phyloP scores from a whole-genome alignment of 1,140 invertebrate species.

The Drosophila watanabei region DNA sequence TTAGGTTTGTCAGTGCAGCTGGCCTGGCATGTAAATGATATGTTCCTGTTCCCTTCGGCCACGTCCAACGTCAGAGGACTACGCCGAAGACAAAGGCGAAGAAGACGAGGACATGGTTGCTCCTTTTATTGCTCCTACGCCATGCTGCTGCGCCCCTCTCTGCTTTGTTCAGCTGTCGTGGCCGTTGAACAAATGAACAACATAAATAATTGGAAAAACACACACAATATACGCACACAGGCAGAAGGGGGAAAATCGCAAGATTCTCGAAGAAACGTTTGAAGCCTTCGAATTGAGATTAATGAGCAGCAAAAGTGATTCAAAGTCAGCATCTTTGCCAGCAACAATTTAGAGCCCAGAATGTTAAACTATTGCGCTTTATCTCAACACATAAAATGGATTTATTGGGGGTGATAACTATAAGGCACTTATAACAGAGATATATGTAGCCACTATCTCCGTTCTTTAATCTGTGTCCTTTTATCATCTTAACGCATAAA shows the following conservation, averaged over 20 bases:
- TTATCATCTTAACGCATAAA: slow-evolving; percentile 3
- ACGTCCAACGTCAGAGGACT: slow-evolving; percentile 59
- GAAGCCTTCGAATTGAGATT: slow-evolving; percentile 67
- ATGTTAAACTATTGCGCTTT: slow-evolving; percentile 39
- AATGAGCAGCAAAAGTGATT: slow-evolving; percentile 63
- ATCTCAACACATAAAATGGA: slow-evolving; percentile 31
- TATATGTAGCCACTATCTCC: slow-evolving; percentile 12
- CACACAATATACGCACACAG: slow-evolving; percentile 41
- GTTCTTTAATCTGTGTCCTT: slow-evolving; percentile 1
- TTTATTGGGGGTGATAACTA: slow-evolving; percentile 27
- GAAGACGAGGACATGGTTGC: slow-evolving; percentile 33
- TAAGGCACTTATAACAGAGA: slow-evolving; percentile 7
- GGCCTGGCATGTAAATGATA: slow-evolving; percentile 84
- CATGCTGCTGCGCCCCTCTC: slow-evolving; percentile 29
- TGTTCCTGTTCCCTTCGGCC: slow-evolving; percentile 79
- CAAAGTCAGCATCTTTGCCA: slow-evolving; percentile 34
- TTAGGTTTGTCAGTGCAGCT: slow-evolving; percentile 29
- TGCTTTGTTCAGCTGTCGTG: slow-evolving; percentile 76
- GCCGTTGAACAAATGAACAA: slow-evolving; percentile 83
- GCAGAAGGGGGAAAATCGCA: slow-evolving; percentile 62
- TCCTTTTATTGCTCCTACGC: slow-evolving; percentile 60
- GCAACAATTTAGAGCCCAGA: slow-evolving; percentile 34
- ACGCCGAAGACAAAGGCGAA: slow-evolving; percentile 11
- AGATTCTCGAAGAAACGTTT: slow-evolving; percentile 65
- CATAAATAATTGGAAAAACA: slow-evolving; percentile 83